Conservation (phyloP, 1,140 invertebrate species). For the Acromyrmex echinatior region DNA sequence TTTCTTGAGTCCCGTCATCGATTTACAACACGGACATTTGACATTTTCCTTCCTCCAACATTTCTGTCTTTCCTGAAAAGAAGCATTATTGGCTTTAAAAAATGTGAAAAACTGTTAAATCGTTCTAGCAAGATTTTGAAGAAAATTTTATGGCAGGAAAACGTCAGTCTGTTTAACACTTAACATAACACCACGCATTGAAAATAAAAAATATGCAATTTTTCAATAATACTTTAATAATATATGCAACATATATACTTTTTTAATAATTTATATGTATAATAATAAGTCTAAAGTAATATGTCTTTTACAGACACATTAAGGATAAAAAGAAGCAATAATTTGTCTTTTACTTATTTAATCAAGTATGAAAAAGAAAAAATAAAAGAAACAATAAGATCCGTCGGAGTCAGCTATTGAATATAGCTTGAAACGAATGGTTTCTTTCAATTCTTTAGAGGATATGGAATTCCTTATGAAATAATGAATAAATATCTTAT, state of each 20-base stretch:
- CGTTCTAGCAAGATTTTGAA: not conserved
- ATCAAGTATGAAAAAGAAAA: not conserved
- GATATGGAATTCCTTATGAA: not conserved
- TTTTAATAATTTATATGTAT: no score
- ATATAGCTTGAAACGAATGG: not conserved
- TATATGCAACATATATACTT: not conserved
- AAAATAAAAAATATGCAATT: no score
- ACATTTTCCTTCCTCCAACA: not conserved
- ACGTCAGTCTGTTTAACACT: not conserved
- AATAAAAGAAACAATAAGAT: not conserved
- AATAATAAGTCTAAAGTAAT: not conserved
- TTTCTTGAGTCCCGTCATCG: not conserved
- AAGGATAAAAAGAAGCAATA: not conserved
- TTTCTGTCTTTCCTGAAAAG: not conserved
- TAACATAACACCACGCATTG: not conserved
- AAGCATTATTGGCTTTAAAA: not conserved
- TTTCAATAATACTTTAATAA: not conserved
- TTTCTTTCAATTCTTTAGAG: not conserved
- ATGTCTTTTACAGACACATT: not conserved
- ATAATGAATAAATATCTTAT: not conserved
- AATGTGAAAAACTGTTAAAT: not conserved
- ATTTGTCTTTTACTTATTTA: not conserved
- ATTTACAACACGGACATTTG: not conserved
- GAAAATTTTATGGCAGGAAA: not conserved
- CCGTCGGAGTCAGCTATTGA: not conserved